These are phyloP conservation scores for Reinhardtius hippoglossoides DNA, from an alignment of 2,113 vertebrate genomes.

Conservation along the genomic window DNA sequence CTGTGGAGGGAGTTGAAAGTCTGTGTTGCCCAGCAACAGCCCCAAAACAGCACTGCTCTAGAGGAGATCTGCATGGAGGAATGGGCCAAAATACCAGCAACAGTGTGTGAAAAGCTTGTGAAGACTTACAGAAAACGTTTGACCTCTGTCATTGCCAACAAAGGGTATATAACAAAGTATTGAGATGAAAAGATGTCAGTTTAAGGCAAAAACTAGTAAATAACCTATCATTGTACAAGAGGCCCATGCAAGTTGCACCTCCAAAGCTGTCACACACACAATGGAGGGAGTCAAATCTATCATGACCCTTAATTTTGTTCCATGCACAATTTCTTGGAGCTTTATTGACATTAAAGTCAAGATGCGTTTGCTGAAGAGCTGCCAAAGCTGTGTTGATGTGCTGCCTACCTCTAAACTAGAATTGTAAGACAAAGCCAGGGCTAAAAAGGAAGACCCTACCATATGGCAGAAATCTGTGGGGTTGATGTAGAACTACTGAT, in stretches of 20 bases:
- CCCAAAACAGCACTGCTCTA: too few species aligned
- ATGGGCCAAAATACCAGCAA: too few species aligned
- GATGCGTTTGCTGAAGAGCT: slow-evolving; percentile 5
- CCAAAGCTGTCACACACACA: slow-evolving; percentile 26
- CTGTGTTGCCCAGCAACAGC: too few species aligned
- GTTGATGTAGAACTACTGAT: slow-evolving; percentile 63
- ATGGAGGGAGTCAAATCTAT: slow-evolving; percentile 26
- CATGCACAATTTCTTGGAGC: slow-evolving; percentile 31
- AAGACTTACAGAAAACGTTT: too few species aligned
- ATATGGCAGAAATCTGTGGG: slow-evolving; percentile 50
- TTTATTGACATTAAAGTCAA: slow-evolving; percentile 22
- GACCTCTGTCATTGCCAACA: too few species aligned
- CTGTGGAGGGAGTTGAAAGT: too few species aligned
- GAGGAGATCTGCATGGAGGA: too few species aligned
- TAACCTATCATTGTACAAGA: not conserved
- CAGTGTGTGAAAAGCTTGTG: too few species aligned
- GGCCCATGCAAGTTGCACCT: slow-evolving; percentile 2
- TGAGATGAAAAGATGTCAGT: not conserved
- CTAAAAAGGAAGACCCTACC: slow-evolving; percentile 10
- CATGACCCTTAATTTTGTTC: slow-evolving; percentile 33
- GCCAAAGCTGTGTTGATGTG: slow-evolving; percentile 24
- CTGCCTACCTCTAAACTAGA: slow-evolving; percentile 20
- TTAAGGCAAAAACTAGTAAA: not conserved
- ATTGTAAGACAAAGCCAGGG: slow-evolving; percentile 20
- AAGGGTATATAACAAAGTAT: too few species aligned